Conservation (phyloP, 1,140 invertebrate genomes). For the Lepidotrigona ventralis region DNA sequence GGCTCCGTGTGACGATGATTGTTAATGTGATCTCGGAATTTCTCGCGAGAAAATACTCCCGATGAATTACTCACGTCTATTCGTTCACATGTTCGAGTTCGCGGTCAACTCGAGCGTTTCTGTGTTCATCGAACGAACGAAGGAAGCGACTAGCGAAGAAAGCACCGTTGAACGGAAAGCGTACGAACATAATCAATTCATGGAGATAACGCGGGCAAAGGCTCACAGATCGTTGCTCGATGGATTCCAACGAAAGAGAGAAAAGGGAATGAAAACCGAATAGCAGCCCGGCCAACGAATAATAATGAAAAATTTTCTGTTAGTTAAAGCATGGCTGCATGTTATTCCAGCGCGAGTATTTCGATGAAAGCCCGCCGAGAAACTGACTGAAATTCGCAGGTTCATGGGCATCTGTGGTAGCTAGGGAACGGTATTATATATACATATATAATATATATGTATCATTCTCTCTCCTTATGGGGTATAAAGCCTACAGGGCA, state of each 20-base stretch:
- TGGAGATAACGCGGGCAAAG: not conserved
- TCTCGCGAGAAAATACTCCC: not conserved
- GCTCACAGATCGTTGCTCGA: not conserved
- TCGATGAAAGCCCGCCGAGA: constrained; percentile 60
- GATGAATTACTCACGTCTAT: not conserved
- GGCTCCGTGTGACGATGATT: not conserved
- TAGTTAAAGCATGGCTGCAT: constrained; percentile 17
- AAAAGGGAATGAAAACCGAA: not conserved
- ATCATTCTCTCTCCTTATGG: constrained; percentile 52
- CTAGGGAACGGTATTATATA: constrained; percentile 53
- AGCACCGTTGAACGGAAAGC: not conserved
- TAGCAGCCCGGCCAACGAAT: not conserved
- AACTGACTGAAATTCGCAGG: constrained; percentile 65
- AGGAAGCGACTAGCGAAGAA: not conserved
- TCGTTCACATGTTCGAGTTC: not conserved
- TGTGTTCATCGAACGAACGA: constrained; percentile 12
- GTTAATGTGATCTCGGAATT: not conserved
- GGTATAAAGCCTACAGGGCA: constrained; percentile 55
- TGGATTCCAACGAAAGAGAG: too few relatives aligned
- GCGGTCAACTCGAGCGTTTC: constrained; percentile 6
- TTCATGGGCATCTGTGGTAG: constrained; percentile 58
- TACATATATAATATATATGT: not conserved
- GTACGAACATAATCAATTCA: constrained; percentile 5
- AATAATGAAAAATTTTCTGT: constrained; percentile 15
- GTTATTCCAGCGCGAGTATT: constrained; percentile 59